These are phyloP conservation scores for Tautogolabrus adspersus DNA, from an alignment of 2,113 vertebrate genomes.

Conservation along the genomic window DNA sequence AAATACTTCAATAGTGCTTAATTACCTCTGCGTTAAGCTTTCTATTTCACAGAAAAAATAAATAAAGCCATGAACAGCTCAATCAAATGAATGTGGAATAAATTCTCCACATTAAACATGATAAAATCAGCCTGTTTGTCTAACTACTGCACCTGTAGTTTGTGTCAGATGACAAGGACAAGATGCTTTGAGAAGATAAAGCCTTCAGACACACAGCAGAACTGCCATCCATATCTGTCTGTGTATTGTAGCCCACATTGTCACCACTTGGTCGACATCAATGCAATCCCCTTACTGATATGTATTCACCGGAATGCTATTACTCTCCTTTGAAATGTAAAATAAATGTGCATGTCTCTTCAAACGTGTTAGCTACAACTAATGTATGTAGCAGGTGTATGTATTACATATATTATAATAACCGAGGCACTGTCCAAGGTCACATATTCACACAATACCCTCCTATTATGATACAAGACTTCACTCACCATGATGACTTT, in stretches of 20 bases:
- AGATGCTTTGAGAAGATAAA: background rate
- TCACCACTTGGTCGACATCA: background rate
- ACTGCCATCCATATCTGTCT: background rate
- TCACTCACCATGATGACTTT: conserved; percentile 34
- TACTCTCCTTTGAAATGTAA: conserved; percentile 34
- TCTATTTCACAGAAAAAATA: background rate
- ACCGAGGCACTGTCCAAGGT: conserved; percentile 48
- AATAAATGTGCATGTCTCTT: conserved; percentile 19
- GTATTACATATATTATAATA: conserved; percentile 33
- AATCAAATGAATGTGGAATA: background rate
- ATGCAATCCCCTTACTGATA: conserved; percentile 1
- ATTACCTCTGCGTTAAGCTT: conserved; percentile 21
- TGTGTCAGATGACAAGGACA: background rate
- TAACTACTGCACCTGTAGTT: background rate
- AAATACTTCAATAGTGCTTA: background rate
- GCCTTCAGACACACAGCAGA: background rate
- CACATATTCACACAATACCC: conserved; percentile 34
- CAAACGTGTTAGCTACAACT: conserved; percentile 42
- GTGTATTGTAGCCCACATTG: background rate
- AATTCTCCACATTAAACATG: background rate
- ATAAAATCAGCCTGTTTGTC: background rate
- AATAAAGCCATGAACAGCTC: conserved; percentile 4
- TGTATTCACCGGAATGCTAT: background rate
- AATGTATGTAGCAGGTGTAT: conserved; percentile 13
- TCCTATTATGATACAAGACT: conserved; percentile 38